A percentile compares a stretch with the other conserved stretches of the same genome.
These are phyloP conservation scores for Archaeoteleia sp. DNA, from an alignment of 2,888 invertebrate species.

Conservation along the genomic window DNA sequence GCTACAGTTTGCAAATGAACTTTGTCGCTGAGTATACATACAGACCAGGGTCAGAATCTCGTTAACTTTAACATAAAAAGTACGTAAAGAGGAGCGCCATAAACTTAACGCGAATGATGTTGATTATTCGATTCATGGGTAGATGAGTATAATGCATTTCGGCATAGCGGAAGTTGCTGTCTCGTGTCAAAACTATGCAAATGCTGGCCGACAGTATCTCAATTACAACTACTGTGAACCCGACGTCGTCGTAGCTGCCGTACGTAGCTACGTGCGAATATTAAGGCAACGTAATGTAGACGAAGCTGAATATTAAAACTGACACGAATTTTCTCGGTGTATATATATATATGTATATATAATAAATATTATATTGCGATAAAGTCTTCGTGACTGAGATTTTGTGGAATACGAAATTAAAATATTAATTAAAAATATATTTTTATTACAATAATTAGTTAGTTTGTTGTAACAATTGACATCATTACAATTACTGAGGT, in stretches of 20 bases:
- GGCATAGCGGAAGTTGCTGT: constrained; percentile 47
- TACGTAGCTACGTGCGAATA: constrained; percentile 36
- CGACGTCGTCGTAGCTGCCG: constrained; percentile 39
- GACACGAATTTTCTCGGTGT: constrained; percentile 39
- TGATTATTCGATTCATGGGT: constrained; percentile 51
- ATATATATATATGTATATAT: neutral
- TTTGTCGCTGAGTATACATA: constrained; percentile 23
- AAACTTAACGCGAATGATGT: constrained; percentile 49
- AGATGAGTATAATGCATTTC: constrained; percentile 50
- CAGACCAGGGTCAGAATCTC: constrained; percentile 21
- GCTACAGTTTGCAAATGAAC: constrained; percentile 21
- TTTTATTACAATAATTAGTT: no score
- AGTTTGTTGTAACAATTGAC: no score
- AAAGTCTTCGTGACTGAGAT: no score
- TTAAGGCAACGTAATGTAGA: constrained; percentile 45
- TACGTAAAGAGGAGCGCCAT: constrained; percentile 29
- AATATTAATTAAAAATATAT: no score
- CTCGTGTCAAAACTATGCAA: constrained; percentile 51
- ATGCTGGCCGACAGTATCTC: constrained; percentile 50
- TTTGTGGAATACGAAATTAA: no score
- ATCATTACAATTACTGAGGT: no score
- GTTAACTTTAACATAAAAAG: constrained; percentile 46
- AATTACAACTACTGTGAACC: constrained; percentile 46
- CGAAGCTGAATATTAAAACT: constrained; percentile 48
- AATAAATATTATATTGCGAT: no score